Evolutionary conservation across 2,113 vertebrate genomes (phyloP), one percentile per base, ranked within the genome.

Genomic region (Pyxicephalus adspersus): DNA sequence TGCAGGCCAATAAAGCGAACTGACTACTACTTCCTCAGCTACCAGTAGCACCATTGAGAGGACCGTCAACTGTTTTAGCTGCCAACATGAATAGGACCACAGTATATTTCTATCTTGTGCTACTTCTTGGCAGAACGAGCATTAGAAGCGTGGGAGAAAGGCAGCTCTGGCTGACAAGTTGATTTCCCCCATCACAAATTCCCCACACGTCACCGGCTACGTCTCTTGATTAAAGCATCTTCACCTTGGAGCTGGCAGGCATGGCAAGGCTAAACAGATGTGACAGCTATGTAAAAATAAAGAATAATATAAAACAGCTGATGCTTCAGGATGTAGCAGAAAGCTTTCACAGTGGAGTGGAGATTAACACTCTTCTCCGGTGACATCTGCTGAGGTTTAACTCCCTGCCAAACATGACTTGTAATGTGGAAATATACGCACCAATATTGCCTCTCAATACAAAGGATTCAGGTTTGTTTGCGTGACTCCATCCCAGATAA

Each of bases 191-290:
- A 64, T 77, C 63, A 64, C 38, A 70, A 76, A 76, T 68, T 19
- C 25, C 8, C 64, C 25, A 18, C 45, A 28, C 52, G 50, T 71
- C 66, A 57, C 45, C 15, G 31, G 17, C 57, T 34, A 26, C 65
- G 23, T 77, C 54, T 72, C 45, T 57, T 64, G 64, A 45, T 64
- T 72, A 66, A 64, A 65, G 81, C 45, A 11, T 73, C 67, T 64
- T 73, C 67, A 64, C 68, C 79, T 64, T 61, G 67, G 58, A 73
- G 60, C 67, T 81, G 79, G 73, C 79, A 81, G 67, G 26, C 79
- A 51, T 38, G 58, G 77, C 22, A 15, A 26, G n/a, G 34, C 52
- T 68, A 79, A 79, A 60, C 52, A 68, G 57, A 80, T 80, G 55
- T 71, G 77, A 80, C 77, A 80, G 77, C 66, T n/a, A 52, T 22